phyloP scores from a whole-genome alignment of 2,888 invertebrate genomes.

The Prionchulus punctatus region DNA sequence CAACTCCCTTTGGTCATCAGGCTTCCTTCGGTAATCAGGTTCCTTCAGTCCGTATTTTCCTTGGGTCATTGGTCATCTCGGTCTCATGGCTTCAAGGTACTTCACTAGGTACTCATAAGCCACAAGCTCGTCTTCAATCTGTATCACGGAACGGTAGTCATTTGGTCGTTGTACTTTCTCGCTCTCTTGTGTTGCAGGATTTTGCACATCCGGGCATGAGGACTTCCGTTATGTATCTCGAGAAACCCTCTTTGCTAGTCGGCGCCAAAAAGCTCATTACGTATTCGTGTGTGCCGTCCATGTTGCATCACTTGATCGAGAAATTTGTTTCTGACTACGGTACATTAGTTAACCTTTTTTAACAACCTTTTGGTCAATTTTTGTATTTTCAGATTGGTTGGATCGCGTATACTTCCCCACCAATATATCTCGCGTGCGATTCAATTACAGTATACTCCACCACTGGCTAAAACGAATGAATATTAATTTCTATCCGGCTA shows the following conservation, averaged over 20 bases:
- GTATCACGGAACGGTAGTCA: too few species aligned
- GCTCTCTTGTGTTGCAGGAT: too few species aligned
- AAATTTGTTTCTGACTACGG: background rate
- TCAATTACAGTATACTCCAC: background rate
- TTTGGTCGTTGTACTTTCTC: too few species aligned
- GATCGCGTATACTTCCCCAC: constrained; percentile 2
- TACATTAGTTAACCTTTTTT: background rate
- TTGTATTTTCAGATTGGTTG: constrained; percentile 4
- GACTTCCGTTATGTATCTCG: background rate
- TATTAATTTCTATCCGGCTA: background rate
- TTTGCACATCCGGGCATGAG: constrained; percentile 1
- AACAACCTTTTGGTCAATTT: background rate
- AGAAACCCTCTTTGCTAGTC: background rate
- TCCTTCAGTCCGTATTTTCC: too few species aligned
- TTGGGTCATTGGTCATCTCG: too few species aligned
- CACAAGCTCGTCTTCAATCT: too few species aligned
- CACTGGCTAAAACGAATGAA: background rate
- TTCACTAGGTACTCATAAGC: too few species aligned
- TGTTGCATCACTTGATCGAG: background rate
- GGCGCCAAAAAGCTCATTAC: background rate
- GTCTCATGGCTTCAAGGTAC: too few species aligned
- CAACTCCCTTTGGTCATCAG: too few species aligned
- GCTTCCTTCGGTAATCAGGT: too few species aligned
- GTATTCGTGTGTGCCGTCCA: background rate
- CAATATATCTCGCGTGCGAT: background rate